Conservation (phyloP, 2,888 invertebrate species). For the Sphinx pinastri region DNA sequence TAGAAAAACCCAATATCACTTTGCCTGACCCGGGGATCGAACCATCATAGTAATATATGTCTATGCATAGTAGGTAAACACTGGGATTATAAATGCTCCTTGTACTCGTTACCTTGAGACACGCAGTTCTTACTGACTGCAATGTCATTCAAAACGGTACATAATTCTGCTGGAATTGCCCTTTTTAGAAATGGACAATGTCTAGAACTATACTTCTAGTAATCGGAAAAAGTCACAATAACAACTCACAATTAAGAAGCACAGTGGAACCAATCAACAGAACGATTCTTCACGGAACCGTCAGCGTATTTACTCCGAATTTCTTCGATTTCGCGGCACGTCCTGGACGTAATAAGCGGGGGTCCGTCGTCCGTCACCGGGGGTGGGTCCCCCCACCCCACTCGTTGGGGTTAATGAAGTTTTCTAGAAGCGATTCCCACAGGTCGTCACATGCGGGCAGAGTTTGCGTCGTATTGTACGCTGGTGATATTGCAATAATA, state of each 20-base stretch:
- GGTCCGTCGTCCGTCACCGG: conserved; percentile 67
- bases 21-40: too few species aligned
- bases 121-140: too few species aligned
- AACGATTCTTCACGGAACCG: conserved; percentile 72
- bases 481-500: conserved; percentile 81
- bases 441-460: conserved; percentile 82
- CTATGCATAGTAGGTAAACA: too few species aligned
- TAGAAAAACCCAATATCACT: too few species aligned
- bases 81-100: too few species aligned
- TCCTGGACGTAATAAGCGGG: conserved; percentile 81
- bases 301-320: conserved; percentile 81
- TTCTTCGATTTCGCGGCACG: conserved; percentile 84
- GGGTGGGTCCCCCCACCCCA: conserved; percentile 38
- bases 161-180: too few species aligned
- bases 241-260: conserved; percentile 74
- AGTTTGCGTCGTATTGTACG: conserved; percentile 81
- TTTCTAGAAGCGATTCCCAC: conserved; percentile 83
- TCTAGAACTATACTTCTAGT: too few species aligned
- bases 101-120: too few species aligned
- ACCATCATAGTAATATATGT: too few species aligned
- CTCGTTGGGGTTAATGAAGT: conserved; percentile 80
- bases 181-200: too few species aligned
- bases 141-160: too few species aligned
- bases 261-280: conserved; percentile 74
- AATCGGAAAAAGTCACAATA: conserved; percentile 54